Evolutionary conservation across 2,113 vertebrate species (phyloP).

Genomic region (Xenopus borealis): DNA sequence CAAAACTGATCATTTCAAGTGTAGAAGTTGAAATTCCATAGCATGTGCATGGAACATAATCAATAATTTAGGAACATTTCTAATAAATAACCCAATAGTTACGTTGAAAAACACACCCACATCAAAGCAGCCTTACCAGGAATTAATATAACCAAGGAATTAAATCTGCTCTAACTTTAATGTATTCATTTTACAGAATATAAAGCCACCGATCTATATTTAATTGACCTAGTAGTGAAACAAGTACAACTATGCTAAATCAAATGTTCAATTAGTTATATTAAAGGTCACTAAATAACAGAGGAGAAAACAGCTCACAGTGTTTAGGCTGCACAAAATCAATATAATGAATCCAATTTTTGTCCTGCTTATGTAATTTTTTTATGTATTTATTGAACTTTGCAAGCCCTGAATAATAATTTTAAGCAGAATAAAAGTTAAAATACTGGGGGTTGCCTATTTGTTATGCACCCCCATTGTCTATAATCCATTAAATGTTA

Average conservation of each 20-base stretch:
- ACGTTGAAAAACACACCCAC: not conserved
- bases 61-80: not conserved
- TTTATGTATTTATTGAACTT: conserved; percentile 37
- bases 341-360: conserved; percentile 27
- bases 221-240: conserved; percentile 13
- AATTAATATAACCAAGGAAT: not conserved
- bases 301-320: not conserved
- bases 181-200: not conserved
- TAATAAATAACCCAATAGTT: not conserved
- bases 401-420: not conserved
- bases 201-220: conserved; percentile 13
- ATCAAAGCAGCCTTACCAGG: not conserved
- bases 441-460: no score
- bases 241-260: conserved; percentile 27
- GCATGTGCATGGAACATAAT: not conserved
- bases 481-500: no score
- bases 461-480: no score
- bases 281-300: conserved; percentile 38
- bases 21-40: no score
- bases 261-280: conserved; percentile 32
- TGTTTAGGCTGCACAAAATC: conserved; percentile 22
- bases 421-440: not conserved
- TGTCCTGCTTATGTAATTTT: conserved; percentile 18
- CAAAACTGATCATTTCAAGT: no score
- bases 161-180: not conserved